Evolutionary conservation across 2,113 vertebrate genomes (phyloP), one percentile per base, ranked within the genome.

Genomic region (Ictalurus punctatus): DNA sequence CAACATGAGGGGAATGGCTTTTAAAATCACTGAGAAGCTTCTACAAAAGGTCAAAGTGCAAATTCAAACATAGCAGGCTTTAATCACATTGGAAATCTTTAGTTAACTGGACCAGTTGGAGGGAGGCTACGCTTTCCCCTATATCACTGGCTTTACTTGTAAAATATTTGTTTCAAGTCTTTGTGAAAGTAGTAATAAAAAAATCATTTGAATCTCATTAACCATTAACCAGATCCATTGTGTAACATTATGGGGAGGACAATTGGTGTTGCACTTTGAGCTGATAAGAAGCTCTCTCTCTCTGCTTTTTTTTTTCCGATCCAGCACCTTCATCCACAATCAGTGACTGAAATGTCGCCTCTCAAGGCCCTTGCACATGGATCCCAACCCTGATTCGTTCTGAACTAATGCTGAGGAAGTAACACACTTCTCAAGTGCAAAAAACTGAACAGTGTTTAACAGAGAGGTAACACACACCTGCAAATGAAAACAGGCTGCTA

Each of bases 1-100:
- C 94, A 94, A 93, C 93, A 93, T 94, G 93, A 94, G 94, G 93
- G 95, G 95, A 95, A 96, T 96, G 96, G 96, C 96, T 96, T 96
- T 91, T 94, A 92, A 92, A 93, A 93, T 95, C 93, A 93, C 91
- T 92, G 61, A 93, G 94, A 94, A 95, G 94, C 94, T 93, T 92
- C 91, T 91, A 94, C 94, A 93, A 95, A 93, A 93, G 92, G 94
- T 95, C 94, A 95, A 94, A 95, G 94, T 93, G 93, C 93, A 94
- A 94, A 88, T 83, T 89, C 59, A 7, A 85, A 79, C 44, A 69
- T 84, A 85, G 44, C 21, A 85, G 73, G 74, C 88, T 61, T 65
- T 89, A 89, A 89, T 79, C 58, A 69, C 48, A 80, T 89, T 80
- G 74, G 44, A 63, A 85, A 56, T 85, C 19, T 84, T 52, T 85